These are phyloP conservation scores for Fukomys damarensis DNA, from an alignment of 2,113 vertebrate species.

Conservation along the genomic window DNA sequence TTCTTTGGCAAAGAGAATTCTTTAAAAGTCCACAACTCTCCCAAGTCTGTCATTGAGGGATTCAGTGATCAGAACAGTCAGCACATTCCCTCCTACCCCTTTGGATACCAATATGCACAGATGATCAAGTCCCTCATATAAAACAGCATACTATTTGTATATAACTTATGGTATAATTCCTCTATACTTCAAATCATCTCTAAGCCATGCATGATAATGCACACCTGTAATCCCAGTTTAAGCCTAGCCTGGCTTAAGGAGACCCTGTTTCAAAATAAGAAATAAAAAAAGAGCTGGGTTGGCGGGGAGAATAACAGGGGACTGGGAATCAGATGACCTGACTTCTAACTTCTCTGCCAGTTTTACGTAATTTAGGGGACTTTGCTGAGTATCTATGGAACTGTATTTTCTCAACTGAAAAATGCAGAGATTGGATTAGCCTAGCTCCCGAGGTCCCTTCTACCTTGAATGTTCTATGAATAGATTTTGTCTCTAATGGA, in stretches of 20 bases:
- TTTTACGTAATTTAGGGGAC: background rate
- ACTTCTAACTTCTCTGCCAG: background rate
- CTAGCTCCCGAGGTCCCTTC: background rate
- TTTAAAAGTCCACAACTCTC: background rate
- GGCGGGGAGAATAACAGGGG: background rate
- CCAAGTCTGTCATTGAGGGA: background rate
- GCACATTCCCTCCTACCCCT: background rate
- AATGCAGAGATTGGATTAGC: background rate
- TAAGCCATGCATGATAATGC: no score
- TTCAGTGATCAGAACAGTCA: background rate
- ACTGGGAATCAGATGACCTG: background rate
- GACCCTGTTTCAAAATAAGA: background rate
- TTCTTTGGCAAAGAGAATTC: background rate
- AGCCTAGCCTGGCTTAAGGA: background rate
- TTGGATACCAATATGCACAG: background rate
- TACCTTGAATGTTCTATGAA: constrained; percentile 43
- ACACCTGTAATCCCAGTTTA: background rate
- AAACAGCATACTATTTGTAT: background rate
- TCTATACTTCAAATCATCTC: background rate
- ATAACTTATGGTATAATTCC: background rate
- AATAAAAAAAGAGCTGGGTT: background rate
- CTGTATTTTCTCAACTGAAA: background rate
- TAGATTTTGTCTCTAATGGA: constrained; percentile 48
- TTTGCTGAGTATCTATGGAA: background rate
- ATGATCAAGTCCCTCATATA: background rate